Percentiles rank a stretch among this genome's conserved stretches.
These are phyloP conservation scores for Oostethus manadensis DNA, from an alignment of 2,113 vertebrate genomes.

Conservation along the genomic window DNA sequence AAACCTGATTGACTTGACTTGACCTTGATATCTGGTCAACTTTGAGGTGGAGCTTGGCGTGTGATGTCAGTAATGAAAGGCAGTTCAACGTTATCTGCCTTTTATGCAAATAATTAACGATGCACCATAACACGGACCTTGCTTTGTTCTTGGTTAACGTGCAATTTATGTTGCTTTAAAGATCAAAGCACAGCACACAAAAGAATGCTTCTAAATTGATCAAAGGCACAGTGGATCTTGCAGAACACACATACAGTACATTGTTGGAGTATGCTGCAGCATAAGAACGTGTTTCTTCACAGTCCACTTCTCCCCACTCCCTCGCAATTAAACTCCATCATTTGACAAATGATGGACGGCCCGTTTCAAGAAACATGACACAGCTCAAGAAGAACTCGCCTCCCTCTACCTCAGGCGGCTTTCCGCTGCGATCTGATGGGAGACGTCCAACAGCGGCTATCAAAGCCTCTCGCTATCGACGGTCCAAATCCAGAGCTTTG, in stretches of 20 bases:
- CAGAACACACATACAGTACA: conserved; percentile 1
- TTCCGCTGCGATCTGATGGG: conserved; percentile 45
- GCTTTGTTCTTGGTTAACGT: not conserved
- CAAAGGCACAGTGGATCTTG: conserved; percentile 8
- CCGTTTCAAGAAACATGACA: conserved; percentile 40
- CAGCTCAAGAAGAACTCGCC: conserved; percentile 37
- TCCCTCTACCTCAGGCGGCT: conserved; percentile 39
- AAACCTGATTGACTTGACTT: no score
- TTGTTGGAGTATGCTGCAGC: conserved; percentile 7
- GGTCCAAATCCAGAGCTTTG: conserved; percentile 45
- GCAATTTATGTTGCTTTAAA: conserved; percentile 8
- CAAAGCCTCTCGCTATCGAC: conserved; percentile 47
- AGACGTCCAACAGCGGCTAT: conserved; percentile 50
- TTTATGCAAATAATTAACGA: not conserved
- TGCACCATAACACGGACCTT: not conserved
- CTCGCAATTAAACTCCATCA: conserved; percentile 52
- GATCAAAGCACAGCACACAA: conserved; percentile 14
- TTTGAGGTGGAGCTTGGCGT: no score
- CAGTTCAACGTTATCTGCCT: no score
- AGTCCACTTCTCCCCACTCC: conserved; percentile 40
- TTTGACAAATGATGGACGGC: conserved; percentile 42
- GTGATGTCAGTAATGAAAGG: no score
- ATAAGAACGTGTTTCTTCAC: conserved; percentile 27
- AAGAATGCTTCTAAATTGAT: conserved; percentile 17
- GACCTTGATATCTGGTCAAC: no score